Conservation (phyloP, 2,797 vertebrate species). For the Mastacembelus armatus region DNA sequence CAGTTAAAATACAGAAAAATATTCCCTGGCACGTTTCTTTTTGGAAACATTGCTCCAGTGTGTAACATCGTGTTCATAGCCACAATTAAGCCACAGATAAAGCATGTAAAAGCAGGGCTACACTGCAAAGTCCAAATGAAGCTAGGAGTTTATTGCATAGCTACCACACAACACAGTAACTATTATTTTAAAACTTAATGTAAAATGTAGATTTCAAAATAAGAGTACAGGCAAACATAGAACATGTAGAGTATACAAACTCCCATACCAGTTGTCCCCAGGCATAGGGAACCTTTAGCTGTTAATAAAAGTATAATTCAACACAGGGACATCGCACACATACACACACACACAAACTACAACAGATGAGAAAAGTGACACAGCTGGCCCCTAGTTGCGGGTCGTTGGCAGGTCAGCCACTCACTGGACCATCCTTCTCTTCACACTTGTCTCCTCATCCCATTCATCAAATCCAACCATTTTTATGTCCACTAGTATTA, state of each 20-base stretch:
- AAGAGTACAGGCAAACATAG: not conserved
- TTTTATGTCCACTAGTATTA: constrained; percentile 59
- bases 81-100: not conserved
- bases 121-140: not conserved
- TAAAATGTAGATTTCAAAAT: not conserved
- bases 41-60: not conserved
- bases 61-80: not conserved
- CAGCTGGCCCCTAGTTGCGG: constrained; percentile 85
- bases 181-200: not conserved
- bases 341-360: constrained; percentile 78
- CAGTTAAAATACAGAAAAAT: not conserved
- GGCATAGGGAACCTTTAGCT: not conserved
- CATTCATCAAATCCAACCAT: constrained; percentile 31
- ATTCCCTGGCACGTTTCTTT: not conserved
- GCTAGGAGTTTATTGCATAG: not conserved
- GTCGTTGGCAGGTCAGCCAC: constrained; percentile 88
- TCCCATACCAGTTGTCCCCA: not conserved
- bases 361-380: constrained; percentile 88
- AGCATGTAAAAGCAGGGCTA: not conserved
- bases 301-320: constrained; percentile 19
- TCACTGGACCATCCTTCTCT: constrained; percentile 65
- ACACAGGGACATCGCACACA: constrained; percentile 60
- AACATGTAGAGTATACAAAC: not conserved
- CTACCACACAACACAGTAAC: not conserved
- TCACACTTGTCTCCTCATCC: constrained; percentile 18